Evolutionary conservation across 2,888 invertebrate genomes (phyloP).

Genomic region (Entomobrya proxima): DNA sequence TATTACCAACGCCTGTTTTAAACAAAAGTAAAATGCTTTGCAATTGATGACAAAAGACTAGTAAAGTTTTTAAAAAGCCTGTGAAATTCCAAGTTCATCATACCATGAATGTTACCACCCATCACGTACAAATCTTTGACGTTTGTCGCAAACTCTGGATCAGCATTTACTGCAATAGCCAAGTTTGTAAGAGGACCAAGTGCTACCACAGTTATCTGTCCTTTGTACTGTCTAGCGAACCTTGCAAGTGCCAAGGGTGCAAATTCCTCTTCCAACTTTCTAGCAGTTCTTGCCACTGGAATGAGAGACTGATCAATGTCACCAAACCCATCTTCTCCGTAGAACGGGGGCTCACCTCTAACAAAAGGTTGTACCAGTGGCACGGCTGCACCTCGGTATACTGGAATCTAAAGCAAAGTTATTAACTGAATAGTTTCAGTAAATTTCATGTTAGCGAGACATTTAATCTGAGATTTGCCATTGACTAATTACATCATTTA

Average conservation of each 20-base stretch:
- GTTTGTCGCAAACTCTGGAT: slow-evolving; percentile 76
- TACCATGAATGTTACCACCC: slow-evolving; percentile 76
- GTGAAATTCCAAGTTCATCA: neutral
- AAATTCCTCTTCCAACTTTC: slow-evolving; percentile 75
- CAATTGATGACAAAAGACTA: neutral
- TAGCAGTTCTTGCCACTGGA: slow-evolving; percentile 10
- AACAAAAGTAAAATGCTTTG: neutral
- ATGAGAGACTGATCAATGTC: slow-evolving; percentile 70
- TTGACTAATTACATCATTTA: no score
- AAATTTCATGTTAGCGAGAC: neutral
- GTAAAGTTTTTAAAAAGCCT: neutral
- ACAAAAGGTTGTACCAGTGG: slow-evolving; percentile 66
- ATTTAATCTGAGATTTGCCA: neutral
- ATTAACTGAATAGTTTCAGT: neutral
- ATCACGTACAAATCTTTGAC: slow-evolving; percentile 78
- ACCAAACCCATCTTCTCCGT: slow-evolving; percentile 77
- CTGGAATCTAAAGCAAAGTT: slow-evolving; percentile 70
- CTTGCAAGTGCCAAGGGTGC: slow-evolving; percentile 75
- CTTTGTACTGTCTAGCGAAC: slow-evolving; percentile 73
- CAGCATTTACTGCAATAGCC: slow-evolving; percentile 77
- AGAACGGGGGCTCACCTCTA: slow-evolving; percentile 73
- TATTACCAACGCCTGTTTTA: slow-evolving; percentile 77
- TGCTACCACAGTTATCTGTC: slow-evolving; percentile 76
- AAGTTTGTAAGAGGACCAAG: slow-evolving; percentile 78
- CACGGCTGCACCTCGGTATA: slow-evolving; percentile 71